phyloP scores from a whole-genome alignment of 2,797 vertebrate genomes.

The Pipistrellus pipistrellus region DNA sequence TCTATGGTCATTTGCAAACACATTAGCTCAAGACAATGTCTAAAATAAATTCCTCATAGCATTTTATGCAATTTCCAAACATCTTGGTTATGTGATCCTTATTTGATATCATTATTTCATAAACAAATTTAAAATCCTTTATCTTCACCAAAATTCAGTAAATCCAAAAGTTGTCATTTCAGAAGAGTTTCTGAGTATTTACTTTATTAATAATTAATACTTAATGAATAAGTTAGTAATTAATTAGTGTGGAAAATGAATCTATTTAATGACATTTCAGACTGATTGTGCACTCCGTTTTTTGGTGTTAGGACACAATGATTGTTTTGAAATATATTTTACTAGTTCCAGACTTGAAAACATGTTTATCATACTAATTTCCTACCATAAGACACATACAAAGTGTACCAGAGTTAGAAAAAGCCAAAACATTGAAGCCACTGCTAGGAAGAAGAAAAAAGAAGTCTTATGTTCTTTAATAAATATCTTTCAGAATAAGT shows the following conservation, averaged over 20 bases:
- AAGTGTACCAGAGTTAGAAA: background rate
- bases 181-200: background rate
- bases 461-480: background rate
- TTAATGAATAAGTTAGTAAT: background rate
- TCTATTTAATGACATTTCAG: background rate
- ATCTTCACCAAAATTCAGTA: background rate
- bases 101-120: constrained; percentile 5
- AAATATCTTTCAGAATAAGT: constrained; percentile 17
- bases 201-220: background rate
- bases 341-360: background rate
- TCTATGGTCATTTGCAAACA: constrained; percentile 39
- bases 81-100: background rate
- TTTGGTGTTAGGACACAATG: background rate
- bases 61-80: constrained; percentile 20
- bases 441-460: constrained; percentile 3
- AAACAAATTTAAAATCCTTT: constrained; percentile 39
- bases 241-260: background rate
- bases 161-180: background rate
- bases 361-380: background rate
- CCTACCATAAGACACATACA: background rate
- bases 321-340: background rate
- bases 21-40: background rate
- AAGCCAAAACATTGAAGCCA: constrained; percentile 5
- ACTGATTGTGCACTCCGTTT: background rate
- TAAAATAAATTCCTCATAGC: constrained; percentile 28